Conservation (phyloP, 2,888 invertebrate genomes). For the Baccha elongata region DNA sequence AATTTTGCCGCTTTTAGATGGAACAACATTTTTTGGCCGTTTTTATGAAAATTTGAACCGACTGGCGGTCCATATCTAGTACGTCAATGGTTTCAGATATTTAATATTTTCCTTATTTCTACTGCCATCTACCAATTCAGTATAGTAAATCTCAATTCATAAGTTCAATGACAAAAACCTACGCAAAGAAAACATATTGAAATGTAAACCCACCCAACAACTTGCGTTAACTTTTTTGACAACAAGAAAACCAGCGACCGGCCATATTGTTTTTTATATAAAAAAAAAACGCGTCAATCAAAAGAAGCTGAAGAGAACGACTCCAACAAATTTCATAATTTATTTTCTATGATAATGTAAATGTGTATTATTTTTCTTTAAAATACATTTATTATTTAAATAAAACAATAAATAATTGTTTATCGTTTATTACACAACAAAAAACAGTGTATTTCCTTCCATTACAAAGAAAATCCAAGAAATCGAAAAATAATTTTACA, state of each 20-base stretch:
- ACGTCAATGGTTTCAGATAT: too few species aligned
- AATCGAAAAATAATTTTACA: not conserved
- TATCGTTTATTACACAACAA: not conserved
- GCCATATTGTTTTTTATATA: constrained; percentile 64
- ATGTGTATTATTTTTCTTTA: not conserved
- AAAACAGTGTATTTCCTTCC: not conserved
- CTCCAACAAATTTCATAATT: constrained; percentile 17
- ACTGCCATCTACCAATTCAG: constrained; percentile 7
- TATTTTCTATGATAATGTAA: too few species aligned
- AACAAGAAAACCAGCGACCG: constrained; percentile 61
- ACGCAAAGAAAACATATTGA: too few species aligned
- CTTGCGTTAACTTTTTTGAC: constrained; percentile 61
- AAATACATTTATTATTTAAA: not conserved
- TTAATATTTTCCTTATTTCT: too few species aligned
- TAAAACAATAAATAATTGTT: not conserved
- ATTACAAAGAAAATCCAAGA: not conserved
- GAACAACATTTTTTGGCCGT: too few species aligned
- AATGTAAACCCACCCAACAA: not conserved
- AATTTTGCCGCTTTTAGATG: too few species aligned
- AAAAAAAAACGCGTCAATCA: constrained; percentile 61
- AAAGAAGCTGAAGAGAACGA: constrained; percentile 10
- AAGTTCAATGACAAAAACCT: too few species aligned
- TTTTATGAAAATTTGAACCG: too few species aligned
- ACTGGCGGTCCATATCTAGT: too few species aligned
- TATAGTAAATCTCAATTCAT: not conserved